Conservation (phyloP, 1,140 invertebrate species). For the Linepithema humile region DNA sequence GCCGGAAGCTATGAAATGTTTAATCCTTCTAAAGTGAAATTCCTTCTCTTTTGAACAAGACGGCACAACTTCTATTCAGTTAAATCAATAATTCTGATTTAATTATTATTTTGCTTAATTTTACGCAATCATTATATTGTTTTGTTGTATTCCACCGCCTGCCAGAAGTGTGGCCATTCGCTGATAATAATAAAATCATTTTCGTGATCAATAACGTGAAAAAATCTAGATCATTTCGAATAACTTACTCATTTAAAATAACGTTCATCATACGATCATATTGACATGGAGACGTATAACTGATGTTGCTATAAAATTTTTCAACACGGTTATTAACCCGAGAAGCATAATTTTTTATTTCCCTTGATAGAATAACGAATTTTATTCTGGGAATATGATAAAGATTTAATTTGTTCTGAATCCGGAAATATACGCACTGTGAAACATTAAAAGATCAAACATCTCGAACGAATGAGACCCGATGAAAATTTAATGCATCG, state of each 20-base stretch:
- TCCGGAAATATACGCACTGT: not conserved
- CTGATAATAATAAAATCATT: no score
- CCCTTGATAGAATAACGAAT: no score
- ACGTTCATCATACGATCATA: not conserved
- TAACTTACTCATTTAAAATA: not conserved
- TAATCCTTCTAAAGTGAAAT: not conserved
- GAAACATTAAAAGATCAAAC: constrained; percentile 22
- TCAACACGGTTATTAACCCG: no score
- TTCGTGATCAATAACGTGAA: no score
- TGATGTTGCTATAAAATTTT: no score
- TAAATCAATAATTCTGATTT: not conserved
- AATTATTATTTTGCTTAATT: no score
- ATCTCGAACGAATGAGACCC: not conserved
- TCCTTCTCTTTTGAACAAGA: not conserved
- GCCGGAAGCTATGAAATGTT: not conserved
- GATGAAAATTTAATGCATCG: constrained; percentile 21
- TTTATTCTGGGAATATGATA: not conserved
- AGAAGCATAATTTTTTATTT: no score
- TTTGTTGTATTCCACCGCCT: no score
- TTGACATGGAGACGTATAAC: not conserved
- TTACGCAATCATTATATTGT: no score
- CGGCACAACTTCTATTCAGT: not conserved
- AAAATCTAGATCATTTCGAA: no score
- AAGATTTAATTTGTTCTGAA: not conserved
- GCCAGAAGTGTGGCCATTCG: no score